These are phyloP conservation scores for Phyllostomus discolor DNA, from an alignment of 2,113 vertebrate species.

Conservation along the genomic window DNA sequence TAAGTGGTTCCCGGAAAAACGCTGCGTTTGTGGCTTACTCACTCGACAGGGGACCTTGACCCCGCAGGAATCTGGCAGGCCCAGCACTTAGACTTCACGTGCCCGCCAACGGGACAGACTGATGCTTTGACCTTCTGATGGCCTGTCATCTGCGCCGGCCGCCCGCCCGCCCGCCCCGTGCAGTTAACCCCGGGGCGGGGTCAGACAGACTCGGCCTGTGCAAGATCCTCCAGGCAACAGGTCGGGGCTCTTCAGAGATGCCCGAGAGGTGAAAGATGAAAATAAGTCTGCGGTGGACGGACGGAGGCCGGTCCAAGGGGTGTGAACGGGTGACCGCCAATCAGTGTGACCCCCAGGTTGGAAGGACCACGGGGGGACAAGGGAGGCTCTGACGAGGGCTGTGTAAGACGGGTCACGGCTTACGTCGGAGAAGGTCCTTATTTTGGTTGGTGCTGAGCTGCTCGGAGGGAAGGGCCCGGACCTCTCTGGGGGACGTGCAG, in stretches of 20 bases:
- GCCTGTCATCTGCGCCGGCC: rapidly evolving
- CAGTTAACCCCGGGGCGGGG: background rate
- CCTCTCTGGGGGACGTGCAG: too few species aligned
- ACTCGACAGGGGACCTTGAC: background rate
- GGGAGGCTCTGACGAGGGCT: background rate
- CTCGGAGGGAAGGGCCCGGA: background rate
- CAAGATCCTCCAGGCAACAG: background rate
- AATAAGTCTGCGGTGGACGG: background rate
- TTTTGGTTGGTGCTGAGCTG: background rate
- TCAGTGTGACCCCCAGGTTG: background rate
- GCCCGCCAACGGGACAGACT: background rate
- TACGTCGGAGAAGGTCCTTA: background rate
- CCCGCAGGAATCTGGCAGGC: background rate
- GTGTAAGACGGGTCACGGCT: background rate
- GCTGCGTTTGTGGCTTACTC: background rate
- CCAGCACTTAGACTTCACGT: background rate
- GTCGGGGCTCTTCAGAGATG: background rate
- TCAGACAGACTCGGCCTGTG: background rate
- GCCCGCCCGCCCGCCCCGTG: too few species aligned
- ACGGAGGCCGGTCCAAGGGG: background rate
- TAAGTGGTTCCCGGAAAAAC: background rate
- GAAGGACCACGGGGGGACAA: background rate
- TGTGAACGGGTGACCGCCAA: too few species aligned
- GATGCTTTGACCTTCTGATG: background rate
- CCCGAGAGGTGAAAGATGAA: background rate